Evolutionary conservation across 1,140 invertebrate genomes (phyloP).

Genomic region (Cyclina sinensis): DNA sequence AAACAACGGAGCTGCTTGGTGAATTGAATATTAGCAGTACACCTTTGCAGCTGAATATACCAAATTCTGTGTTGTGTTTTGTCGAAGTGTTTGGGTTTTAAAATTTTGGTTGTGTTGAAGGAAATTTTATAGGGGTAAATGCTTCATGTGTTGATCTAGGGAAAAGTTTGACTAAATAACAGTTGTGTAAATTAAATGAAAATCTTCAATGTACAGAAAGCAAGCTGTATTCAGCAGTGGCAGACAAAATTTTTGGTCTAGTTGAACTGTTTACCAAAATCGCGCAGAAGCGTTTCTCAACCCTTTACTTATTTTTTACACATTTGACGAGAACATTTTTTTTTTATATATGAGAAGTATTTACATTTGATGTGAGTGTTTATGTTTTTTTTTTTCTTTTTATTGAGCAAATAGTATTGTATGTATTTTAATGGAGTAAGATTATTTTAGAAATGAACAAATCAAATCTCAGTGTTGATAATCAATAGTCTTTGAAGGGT

Average conservation of each 20-base stretch:
- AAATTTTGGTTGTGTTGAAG: constrained; percentile 23
- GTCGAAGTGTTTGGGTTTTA: neutral
- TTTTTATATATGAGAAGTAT: constrained; percentile 13
- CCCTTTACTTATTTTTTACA: constrained; percentile 8
- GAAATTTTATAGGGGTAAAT: neutral
- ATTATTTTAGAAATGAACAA: constrained; percentile 27
- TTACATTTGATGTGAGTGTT: constrained; percentile 23
- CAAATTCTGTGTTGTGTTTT: constrained; percentile 35
- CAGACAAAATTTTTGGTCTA: no score
- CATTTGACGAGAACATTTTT: constrained; percentile 30
- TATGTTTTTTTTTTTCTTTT: neutral
- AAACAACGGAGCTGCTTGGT: no score
- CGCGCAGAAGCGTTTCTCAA: no score
- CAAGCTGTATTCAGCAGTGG: no score
- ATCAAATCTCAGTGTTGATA: constrained; percentile 49
- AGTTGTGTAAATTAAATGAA: no score
- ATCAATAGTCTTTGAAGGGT: constrained; percentile 9
- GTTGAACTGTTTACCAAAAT: no score
- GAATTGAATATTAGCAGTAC: no score
- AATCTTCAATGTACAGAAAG: no score
- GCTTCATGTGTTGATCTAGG: neutral
- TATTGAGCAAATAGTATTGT: constrained; percentile 27
- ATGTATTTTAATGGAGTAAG: constrained; percentile 10
- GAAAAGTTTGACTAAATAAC: neutral
- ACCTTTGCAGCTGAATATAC: neutral